Base-by-base conservation (phyloP, 1,140 invertebrate genomes). In the Drosophila tani region DNA sequence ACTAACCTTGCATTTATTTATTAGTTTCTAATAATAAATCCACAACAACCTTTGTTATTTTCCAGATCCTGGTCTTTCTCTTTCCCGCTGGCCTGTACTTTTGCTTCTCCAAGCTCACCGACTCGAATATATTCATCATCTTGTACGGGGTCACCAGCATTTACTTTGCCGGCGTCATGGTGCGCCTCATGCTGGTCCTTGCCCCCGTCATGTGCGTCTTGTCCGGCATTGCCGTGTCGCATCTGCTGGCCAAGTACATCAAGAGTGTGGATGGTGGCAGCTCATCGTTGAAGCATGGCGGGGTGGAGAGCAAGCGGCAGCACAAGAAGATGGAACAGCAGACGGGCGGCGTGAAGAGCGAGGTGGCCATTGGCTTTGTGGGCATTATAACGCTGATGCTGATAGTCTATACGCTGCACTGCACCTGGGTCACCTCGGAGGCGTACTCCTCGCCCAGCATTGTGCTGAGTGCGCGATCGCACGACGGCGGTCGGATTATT, bases 391-490 rank as follows among this genome's bases (percentile, higher is more conserved):
- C 96, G 35, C 94, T 96, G 32, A 95, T 99, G 91, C 95, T 99
- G 35, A 95, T 98, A 24, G 97, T 97, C 17, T 99, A 99, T 93
- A 98, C 98, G 50, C 95, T 98, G 91, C 99, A 99, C 93, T 99
- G 98, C 93, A 99, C 98, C n/a, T 99, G 98, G 98, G 98, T 99
- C 2, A 99, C 98, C n/a, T 98, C 97, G 7, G 98, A 99, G 94
- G 98, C 98, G 4, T 99, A 99, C 94, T 99, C 98, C 77, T 98
- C 97, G 75, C 99, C 99, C 1, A 98, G 97, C 81, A 99, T 99
- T 92, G 98, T 99, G 29, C 94, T 99, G 14, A 98, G 98, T n/a
- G 98, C 98, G 17, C 94, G 98, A 51, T 97, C 97, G 41, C 97
- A 98, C 73, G 98, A 99, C 93, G 98, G 98, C 15, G 97, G 97